Evolutionary conservation across 1,140 invertebrate species (phyloP), one percentile per base, ranked within the genome.

Genomic region (Drosophila kikkawai): DNA sequence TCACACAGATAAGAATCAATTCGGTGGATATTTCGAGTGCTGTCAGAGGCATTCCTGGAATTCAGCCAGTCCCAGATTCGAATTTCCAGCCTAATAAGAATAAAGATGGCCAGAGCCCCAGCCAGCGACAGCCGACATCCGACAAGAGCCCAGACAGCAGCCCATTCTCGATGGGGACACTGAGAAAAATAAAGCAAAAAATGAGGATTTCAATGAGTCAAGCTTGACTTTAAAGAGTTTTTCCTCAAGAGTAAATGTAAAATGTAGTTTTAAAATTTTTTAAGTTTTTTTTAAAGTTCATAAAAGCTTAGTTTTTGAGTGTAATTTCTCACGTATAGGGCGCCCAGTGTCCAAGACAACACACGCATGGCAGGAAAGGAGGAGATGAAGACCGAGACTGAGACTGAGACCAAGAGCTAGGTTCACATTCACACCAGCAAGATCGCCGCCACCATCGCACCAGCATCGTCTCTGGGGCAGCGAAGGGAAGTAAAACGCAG

Each of bases 401-500:
- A 60, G 58, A 36, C 50, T 9, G 26, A 44, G 56, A 32, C 32
- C 8, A 9, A 73, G 45, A 68, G 67, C 68, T 73, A 73, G 70
- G 53, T 56, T 56, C 53, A 39, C 53, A 42, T 73, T 75, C 69
- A 75, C 71, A 75, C 69, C 58, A 75, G 48, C 67, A 68, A 44
- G 63, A 68, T 68, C 67, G 41, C 65, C 48, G 51, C 53, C 67
- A 66, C 67, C 48, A 67, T 64, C 50, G 19, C 59, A 51, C n/a
- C 58, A 36, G 42, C 55, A 44, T 5, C 61, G 17, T 36, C 48
- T 41, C 45, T 47, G 56, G 53, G 44, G 44, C 53, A 60, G 58
- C 58, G 53, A 81, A 81, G 82, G 78, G 69, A 79, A 87, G 69
- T 67, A 78, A 75, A 82, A 79, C 83, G 69, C 82, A 87, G 82